Conservation (phyloP, 2,113 vertebrate genomes). For the Trogon melanurus region DNA sequence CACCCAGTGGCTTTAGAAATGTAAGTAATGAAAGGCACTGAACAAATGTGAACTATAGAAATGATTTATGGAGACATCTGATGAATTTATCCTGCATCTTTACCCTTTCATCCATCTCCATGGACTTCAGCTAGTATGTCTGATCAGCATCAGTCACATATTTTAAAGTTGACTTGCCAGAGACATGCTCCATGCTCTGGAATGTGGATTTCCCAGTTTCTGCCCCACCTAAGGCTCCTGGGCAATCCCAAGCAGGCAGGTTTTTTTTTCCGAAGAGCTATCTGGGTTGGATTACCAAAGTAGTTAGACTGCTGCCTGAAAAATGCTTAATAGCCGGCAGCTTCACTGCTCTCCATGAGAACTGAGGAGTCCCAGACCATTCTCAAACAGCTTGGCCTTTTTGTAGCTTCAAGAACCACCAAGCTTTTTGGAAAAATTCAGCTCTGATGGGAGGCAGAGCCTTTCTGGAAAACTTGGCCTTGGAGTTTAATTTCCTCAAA, state of each 20-base stretch:
- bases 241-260: background rate
- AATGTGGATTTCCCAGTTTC: slow-evolving; percentile 46
- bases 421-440: background rate
- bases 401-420: background rate
- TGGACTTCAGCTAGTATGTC: slow-evolving; percentile 11
- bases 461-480: background rate
- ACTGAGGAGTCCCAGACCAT: background rate
- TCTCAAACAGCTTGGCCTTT: background rate
- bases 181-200: background rate
- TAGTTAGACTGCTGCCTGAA: background rate
- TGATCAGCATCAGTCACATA: slow-evolving; percentile 10
- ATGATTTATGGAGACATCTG: slow-evolving; percentile 60
- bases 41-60: slow-evolving; percentile 42
- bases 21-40: slow-evolving; percentile 56
- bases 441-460: background rate
- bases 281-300: background rate
- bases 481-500: background rate
- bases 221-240: background rate
- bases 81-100: slow-evolving; percentile 58
- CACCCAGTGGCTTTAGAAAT: slow-evolving; percentile 50
- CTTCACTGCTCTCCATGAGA: background rate
- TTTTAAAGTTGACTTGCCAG: background rate
- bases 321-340: background rate
- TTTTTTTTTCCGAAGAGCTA: background rate
- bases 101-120: slow-evolving; percentile 46